Percentiles rank a stretch among this genome's conserved stretches.
Conservation (phyloP, 2,113 vertebrate species). For the Neoarius graeffei region DNA sequence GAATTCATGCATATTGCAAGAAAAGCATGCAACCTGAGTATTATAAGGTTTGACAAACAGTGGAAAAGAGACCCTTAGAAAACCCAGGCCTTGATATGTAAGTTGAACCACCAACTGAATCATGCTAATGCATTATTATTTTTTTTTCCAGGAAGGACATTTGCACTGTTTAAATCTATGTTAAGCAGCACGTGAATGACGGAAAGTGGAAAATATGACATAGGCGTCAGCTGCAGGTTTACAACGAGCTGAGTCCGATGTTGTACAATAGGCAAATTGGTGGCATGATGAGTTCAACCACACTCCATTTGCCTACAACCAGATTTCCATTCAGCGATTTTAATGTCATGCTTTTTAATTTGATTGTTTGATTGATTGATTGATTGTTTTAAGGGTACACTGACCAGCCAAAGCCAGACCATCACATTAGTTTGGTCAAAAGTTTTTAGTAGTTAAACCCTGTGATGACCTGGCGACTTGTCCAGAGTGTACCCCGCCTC, state of each 20-base stretch:
- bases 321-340: constrained; percentile 53
- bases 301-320: constrained; percentile 64
- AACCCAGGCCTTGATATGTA: neutral
- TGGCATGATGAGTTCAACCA: constrained; percentile 50
- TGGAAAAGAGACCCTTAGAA: neutral
- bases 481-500: too few relatives aligned
- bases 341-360: constrained; percentile 43
- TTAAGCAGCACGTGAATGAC: neutral
- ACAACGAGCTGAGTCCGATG: constrained; percentile 29
- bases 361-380: constrained; percentile 35
- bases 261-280: constrained; percentile 63
- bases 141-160: neutral
- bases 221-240: neutral
- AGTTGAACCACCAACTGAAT: neutral
- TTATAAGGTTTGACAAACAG: neutral
- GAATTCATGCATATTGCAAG: neutral
- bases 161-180: neutral
- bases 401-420: constrained; percentile 9
- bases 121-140: neutral
- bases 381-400: neutral
- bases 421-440: neutral
- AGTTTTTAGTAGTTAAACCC: neutral
- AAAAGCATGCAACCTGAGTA: neutral
- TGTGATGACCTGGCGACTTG: too few relatives aligned
- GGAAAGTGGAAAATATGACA: constrained; percentile 20